phyloP scores from a whole-genome alignment of 1,140 invertebrate genomes.

The Agrypnia vestita region DNA sequence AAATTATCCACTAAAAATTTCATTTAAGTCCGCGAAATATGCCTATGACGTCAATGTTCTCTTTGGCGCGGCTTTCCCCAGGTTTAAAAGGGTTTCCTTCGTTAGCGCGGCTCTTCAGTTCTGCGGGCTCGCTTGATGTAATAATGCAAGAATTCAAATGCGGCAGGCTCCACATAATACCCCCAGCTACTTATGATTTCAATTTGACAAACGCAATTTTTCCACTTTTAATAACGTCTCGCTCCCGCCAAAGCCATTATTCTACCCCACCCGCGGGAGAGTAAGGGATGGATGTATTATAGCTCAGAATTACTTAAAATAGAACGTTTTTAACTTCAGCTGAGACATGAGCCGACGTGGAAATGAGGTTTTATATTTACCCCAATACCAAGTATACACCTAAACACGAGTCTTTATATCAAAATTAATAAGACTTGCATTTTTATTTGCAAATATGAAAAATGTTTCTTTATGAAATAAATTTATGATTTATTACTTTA shows the following conservation, averaged over 20 bases:
- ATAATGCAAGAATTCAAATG: slow-evolving; percentile 49
- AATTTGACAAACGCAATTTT: slow-evolving; percentile 49
- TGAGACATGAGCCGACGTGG: slow-evolving; percentile 43
- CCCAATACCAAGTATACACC: slow-evolving; percentile 46
- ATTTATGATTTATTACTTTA: too few species aligned
- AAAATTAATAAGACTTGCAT: slow-evolving; percentile 52
- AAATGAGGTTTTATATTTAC: slow-evolving; percentile 46
- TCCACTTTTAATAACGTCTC: slow-evolving; percentile 34
- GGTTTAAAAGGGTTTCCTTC: slow-evolving; percentile 40
- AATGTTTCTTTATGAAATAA: slow-evolving; percentile 3
- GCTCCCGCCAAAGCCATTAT: slow-evolving; percentile 30
- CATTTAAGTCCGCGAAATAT: background rate
- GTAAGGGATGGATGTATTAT: slow-evolving; percentile 33
- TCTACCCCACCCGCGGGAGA: background rate
- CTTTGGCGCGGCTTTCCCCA: background rate
- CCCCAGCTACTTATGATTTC: slow-evolving; percentile 45
- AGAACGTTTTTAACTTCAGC: slow-evolving; percentile 43
- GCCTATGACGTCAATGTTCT: background rate
- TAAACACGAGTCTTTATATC: slow-evolving; percentile 41
- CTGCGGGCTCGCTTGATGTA: slow-evolving; percentile 41
- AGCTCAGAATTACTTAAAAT: background rate
- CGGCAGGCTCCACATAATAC: slow-evolving; percentile 45
- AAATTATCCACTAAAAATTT: too few species aligned
- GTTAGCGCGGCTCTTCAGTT: slow-evolving; percentile 36
- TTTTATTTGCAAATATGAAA: slow-evolving; percentile 40